Evolutionary conservation across 2,888 invertebrate species (phyloP), one percentile per base, ranked within the genome.

Genomic region (Aleiodes leptofemur): DNA sequence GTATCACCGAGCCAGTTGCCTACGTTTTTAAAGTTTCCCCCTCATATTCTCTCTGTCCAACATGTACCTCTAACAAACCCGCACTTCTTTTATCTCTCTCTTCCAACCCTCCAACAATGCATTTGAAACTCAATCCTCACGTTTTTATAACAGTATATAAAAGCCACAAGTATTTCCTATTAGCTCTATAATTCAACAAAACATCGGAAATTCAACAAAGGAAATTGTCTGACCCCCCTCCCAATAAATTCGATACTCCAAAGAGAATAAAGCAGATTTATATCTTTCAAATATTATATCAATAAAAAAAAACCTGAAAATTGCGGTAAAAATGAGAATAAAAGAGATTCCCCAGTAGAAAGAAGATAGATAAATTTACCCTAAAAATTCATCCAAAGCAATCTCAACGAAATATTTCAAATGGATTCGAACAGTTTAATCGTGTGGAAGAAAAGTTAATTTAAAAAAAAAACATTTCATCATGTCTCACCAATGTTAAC

Each of bases 111-210:
- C 68, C 3, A 34, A 68, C 66, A 68, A 68, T 68, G 51, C 51
- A 31, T 51, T 51, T 9, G 68, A 51, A 34, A 68, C 51, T 29
- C 68, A 51, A 68, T 31, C 50, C 68, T 51, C 68, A 51, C 31
- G n/a, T 51, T 68, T 43, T 43, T 68, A 68, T 68, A 68, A 68
- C 68, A 68, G 23, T 68, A 51, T 68, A 34, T 64, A 50, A 64
- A 64, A 48, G 50, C 68, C 68, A 68, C 68, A 68, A 68, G 68
- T 68, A 68, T 68, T 68, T 68, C 51, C 73, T 61, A 73, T 73
- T 73, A 73, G 59, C 69, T 59, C 57, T 68, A 68, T 57, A 57
- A 57, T 57, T 50, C 23, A 53, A 73, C 68, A 69, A 48, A 50
- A 50, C 31, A 57, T 23, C 68, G 55, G 50, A 73, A 73, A 68